phyloP scores from a whole-genome alignment of 1,140 invertebrate species.

The Drosophila kohkoa region DNA sequence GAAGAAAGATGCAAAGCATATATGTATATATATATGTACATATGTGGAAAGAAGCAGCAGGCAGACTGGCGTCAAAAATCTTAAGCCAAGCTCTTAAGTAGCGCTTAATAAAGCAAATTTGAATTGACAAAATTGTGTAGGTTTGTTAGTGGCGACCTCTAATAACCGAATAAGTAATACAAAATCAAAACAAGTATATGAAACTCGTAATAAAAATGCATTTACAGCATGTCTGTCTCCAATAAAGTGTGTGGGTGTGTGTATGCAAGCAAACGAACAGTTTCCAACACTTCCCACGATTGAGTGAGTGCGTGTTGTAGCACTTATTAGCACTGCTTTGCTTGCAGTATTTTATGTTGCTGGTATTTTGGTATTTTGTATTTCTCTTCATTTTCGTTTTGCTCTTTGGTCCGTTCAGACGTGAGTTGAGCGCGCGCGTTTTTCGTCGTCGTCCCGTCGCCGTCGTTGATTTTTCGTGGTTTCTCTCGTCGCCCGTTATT shows the following conservation, averaged over 20 bases:
- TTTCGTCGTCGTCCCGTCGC: constrained; percentile 41
- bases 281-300: constrained; percentile 25
- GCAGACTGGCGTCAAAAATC: too few species aligned
- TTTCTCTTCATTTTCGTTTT: constrained; percentile 57
- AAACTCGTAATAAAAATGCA: too few species aligned
- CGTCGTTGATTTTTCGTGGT: constrained; percentile 26
- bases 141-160: too few species aligned
- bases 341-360: constrained; percentile 30
- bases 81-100: too few species aligned
- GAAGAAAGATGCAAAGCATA: neutral
- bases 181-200: too few species aligned
- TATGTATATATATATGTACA: too few species aligned
- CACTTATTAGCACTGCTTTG: constrained; percentile 29
- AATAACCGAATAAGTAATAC: too few species aligned
- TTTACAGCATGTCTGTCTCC: too few species aligned
- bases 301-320: neutral
- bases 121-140: too few species aligned
- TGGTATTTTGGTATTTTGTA: constrained; percentile 55
- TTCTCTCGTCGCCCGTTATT: constrained; percentile 28
- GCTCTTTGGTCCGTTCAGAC: constrained; percentile 53
- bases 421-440: constrained; percentile 35
- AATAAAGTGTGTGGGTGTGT: too few species aligned
- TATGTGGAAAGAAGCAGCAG: too few species aligned
- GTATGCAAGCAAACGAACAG: neutral
- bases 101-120: too few species aligned